Evolutionary conservation across 2,113 vertebrate species (phyloP).

Genomic region (Megaceryle torquata): DNA sequence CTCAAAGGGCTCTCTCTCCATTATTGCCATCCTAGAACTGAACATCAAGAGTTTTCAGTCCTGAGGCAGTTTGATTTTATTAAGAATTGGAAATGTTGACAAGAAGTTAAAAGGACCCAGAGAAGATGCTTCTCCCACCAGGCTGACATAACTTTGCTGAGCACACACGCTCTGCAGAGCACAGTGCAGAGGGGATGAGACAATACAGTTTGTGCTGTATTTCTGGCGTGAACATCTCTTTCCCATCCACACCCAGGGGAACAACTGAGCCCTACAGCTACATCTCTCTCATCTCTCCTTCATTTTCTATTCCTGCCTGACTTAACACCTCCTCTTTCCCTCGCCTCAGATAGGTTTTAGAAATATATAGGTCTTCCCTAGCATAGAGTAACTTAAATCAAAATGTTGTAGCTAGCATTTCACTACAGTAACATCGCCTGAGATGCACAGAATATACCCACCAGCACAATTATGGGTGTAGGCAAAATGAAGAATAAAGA

Average conservation of each 20-base stretch:
- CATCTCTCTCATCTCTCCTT: conserved; percentile 6
- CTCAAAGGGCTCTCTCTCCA: neutral
- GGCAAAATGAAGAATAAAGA: neutral
- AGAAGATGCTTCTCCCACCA: neutral
- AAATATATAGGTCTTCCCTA: neutral
- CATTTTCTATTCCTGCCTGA: conserved; percentile 10
- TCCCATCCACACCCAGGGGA: neutral
- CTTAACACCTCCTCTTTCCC: neutral
- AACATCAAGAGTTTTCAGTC: neutral
- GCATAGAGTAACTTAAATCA: neutral
- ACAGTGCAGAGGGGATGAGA: neutral
- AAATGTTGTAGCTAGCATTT: neutral
- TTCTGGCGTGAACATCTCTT: neutral
- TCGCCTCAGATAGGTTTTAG: neutral
- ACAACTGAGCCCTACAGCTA: neutral
- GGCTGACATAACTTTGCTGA: neutral
- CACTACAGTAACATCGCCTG: neutral
- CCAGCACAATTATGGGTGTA: neutral
- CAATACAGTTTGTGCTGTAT: neutral
- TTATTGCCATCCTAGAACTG: neutral
- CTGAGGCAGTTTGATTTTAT: neutral
- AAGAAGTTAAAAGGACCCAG: neutral
- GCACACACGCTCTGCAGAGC: neutral
- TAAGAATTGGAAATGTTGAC: conserved; percentile 15
- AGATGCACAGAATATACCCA: neutral